Evolutionary conservation across 1,140 invertebrate genomes (phyloP).

Genomic region (Adelges cooleyi): DNA sequence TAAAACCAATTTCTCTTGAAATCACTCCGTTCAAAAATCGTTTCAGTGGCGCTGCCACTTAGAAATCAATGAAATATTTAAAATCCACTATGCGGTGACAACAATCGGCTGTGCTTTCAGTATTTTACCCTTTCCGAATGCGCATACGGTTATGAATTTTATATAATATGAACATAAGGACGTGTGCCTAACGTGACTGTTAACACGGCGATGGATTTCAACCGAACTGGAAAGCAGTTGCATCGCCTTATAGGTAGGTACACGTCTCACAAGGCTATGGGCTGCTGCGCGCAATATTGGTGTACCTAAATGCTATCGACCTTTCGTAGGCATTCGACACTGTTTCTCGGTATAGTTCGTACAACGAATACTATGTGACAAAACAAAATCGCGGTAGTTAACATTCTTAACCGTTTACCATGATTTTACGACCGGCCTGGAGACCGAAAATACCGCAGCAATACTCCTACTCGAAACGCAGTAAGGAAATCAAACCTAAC

Average conservation of each 20-base stretch:
- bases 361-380: not conserved
- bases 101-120: no score
- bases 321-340: not conserved
- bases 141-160: no score
- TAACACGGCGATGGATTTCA: not conserved
- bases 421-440: slow-evolving; percentile 1
- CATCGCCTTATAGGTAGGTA: not conserved
- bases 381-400: no score
- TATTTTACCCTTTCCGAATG: no score
- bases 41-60: no score
- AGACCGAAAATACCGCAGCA: slow-evolving; percentile 4
- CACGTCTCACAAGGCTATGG: slow-evolving; percentile 9
- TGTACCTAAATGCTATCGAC: slow-evolving; percentile 5
- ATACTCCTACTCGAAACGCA: slow-evolving; percentile 1
- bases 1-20: no score
- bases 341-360: not conserved
- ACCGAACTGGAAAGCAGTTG: not conserved
- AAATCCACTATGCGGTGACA: no score
- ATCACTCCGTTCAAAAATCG: no score
- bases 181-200: slow-evolving; percentile 6
- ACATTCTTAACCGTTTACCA: not conserved
- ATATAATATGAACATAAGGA: no score
- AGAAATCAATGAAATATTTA: no score
- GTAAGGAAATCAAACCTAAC: not conserved
- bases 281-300: not conserved